Evolutionary conservation across 1,140 invertebrate genomes (phyloP).

Genomic region (Lamellibrachia luymesi): DNA sequence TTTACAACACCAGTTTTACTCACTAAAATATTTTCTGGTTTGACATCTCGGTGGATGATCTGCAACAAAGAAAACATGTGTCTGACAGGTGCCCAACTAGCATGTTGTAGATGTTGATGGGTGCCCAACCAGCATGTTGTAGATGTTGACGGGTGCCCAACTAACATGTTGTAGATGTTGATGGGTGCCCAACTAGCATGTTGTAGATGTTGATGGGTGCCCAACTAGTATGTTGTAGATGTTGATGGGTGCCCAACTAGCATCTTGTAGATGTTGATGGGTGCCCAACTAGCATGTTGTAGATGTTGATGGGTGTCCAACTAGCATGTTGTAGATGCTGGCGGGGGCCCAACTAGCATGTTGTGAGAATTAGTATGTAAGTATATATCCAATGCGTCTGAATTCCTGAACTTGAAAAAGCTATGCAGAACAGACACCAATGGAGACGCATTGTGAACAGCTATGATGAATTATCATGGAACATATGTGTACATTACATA

Average conservation of each 20-base stretch:
- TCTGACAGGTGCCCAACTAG: not conserved
- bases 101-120: no score
- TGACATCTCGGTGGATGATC: conserved; percentile 86
- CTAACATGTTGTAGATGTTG: not conserved
- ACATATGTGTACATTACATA: no score
- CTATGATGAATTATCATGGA: no score
- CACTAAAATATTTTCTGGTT: conserved; percentile 87
- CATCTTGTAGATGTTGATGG: not conserved
- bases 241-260: not conserved
- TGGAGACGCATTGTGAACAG: no score
- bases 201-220: not conserved
- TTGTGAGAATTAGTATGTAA: not conserved
- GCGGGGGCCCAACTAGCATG: not conserved
- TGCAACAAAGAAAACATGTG: conserved; percentile 14
- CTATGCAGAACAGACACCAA: no score
- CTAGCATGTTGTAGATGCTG: not conserved
- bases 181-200: not conserved
- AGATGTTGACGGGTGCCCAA: not conserved
- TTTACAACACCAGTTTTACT: conserved; percentile 74
- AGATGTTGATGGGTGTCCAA: not conserved
- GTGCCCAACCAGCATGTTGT: not conserved
- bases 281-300: not conserved
- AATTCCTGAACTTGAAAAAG: no score
- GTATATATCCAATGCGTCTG: no score
- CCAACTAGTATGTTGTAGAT: not conserved